Evolutionary conservation across 2,888 invertebrate genomes (phyloP).

Genomic region (Troides aeacus): DNA sequence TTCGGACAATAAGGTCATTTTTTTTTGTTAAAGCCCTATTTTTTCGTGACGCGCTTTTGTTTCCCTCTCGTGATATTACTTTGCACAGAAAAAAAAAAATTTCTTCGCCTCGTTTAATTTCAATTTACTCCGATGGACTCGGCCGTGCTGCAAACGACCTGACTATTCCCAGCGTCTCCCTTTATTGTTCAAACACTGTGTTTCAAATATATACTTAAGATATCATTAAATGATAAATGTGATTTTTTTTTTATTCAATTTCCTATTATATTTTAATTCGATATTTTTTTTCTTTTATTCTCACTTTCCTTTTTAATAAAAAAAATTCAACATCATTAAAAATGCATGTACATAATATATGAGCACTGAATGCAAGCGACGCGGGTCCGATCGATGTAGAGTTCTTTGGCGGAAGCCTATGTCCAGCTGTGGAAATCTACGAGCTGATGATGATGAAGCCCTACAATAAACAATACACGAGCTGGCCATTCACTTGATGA

Average conservation of each 20-base stretch:
- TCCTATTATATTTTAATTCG: background rate
- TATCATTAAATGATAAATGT: background rate
- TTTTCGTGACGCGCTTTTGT: conserved; percentile 26
- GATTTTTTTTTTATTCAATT: background rate
- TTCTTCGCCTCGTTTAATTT: conserved; percentile 26
- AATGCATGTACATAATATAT: no score
- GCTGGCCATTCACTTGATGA: no score
- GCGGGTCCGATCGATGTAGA: no score
- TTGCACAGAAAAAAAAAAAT: conserved; percentile 21
- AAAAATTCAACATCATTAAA: no score
- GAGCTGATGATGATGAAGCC: no score
- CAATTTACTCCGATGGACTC: conserved; percentile 27
- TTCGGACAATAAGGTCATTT: conserved; percentile 27
- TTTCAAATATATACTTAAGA: background rate
- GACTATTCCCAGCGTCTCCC: conserved; percentile 7
- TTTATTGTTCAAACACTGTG: conserved; percentile 19
- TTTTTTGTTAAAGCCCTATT: conserved; percentile 23
- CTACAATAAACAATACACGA: no score
- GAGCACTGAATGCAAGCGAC: no score
- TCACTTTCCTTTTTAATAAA: background rate
- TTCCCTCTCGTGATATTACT: conserved; percentile 24
- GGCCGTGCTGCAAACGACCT: conserved; percentile 24
- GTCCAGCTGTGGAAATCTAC: no score
- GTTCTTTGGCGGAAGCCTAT: no score
- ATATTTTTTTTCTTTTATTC: background rate